Percentiles rank a stretch among this genome's conserved stretches.
phyloP scores from a whole-genome alignment of 2,113 vertebrate species.

The Fulmarus glacialis region DNA sequence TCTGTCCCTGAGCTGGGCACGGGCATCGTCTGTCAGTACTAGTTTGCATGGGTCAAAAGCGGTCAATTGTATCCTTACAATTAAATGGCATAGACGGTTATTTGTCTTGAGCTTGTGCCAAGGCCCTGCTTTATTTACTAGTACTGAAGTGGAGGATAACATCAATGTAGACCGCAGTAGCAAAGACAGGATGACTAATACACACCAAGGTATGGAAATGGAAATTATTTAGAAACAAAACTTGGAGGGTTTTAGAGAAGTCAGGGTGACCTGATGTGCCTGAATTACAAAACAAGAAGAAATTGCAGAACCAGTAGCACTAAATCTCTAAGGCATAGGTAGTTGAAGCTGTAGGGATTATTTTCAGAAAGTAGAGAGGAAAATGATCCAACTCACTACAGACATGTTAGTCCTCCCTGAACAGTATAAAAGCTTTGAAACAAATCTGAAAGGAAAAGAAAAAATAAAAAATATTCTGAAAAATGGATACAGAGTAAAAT shows the following conservation, averaged over 20 bases:
- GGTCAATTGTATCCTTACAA: background rate
- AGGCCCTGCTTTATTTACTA: background rate
- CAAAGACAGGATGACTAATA: background rate
- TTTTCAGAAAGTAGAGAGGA: background rate
- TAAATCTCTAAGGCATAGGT: background rate
- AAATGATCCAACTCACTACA: background rate
- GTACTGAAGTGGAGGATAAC: background rate
- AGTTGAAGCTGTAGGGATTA: background rate
- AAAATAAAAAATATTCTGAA: background rate
- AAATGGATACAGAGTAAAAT: background rate
- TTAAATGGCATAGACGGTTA: background rate
- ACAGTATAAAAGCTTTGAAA: background rate
- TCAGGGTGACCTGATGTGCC: background rate
- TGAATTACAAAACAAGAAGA: background rate
- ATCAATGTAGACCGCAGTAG: background rate
- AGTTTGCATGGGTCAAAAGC: background rate
- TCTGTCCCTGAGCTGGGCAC: background rate
- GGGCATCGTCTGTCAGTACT: fast-evolving
- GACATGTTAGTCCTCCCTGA: background rate
- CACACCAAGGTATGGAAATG: background rate
- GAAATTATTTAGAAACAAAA: background rate
- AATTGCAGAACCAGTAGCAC: background rate
- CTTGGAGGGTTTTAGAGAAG: background rate
- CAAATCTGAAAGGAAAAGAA: background rate
- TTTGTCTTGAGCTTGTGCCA: background rate